Conservation (phyloP, 2,888 invertebrate species). For the Cephus runcator region DNA sequence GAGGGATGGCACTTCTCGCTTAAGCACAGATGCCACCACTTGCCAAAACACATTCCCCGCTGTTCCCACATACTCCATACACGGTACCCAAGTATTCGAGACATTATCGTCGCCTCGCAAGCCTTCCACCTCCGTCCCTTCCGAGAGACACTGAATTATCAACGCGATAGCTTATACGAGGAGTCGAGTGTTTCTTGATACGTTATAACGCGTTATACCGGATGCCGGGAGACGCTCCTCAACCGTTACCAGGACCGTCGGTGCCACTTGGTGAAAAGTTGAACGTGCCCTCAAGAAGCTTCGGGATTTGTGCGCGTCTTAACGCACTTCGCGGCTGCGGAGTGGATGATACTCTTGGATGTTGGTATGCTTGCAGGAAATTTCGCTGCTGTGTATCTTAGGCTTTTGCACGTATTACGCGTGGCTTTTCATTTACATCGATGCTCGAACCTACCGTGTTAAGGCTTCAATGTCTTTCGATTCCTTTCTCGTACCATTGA, state of each 20-base stretch:
- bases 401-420: not conserved
- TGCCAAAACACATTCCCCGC: slow-evolving; percentile 46
- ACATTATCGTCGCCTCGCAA: slow-evolving; percentile 42
- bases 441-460: not conserved
- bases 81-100: slow-evolving; percentile 13
- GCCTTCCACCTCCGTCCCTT: slow-evolving; percentile 12
- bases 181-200: slow-evolving; percentile 2
- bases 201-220: not conserved
- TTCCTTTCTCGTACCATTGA: not conserved
- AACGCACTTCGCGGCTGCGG: not conserved
- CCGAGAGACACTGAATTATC: slow-evolving; percentile 22
- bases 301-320: not conserved
- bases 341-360: not conserved
- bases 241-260: not conserved
- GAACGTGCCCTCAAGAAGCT: not conserved
- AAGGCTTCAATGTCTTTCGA: not conserved
- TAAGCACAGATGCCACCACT: slow-evolving; percentile 50
- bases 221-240: not conserved
- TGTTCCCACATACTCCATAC: slow-evolving; percentile 9
- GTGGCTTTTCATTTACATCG: not conserved
- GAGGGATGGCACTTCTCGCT: slow-evolving; percentile 32
- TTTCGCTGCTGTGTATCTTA: not conserved
- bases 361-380: not conserved
- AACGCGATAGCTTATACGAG: slow-evolving; percentile 11
- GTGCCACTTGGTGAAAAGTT: not conserved